Evolutionary conservation across 92 coral and sea anemone species (phyloP).

Genomic region (Parazoanthus swiftii): DNA sequence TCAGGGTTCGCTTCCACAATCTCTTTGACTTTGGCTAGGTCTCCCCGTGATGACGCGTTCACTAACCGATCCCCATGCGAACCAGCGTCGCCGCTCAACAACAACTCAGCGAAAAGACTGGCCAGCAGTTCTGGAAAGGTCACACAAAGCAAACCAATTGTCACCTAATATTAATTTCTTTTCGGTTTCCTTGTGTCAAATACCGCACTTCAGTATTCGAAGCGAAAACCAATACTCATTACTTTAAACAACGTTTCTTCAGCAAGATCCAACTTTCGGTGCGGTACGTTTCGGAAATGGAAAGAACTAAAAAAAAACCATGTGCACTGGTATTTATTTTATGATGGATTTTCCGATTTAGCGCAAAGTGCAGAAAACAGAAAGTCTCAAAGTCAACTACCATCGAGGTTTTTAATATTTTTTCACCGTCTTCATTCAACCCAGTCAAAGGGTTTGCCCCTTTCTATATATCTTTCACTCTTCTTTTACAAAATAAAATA

Average conservation of each 20-base stretch:
- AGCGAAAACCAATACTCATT: not conserved
- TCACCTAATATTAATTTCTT: too few species aligned
- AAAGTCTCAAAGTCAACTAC: too few species aligned
- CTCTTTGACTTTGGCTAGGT: slow-evolving; percentile 64
- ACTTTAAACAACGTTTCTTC: not conserved
- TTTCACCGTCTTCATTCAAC: too few species aligned
- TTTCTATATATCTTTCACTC: too few species aligned
- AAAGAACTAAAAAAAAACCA: not conserved
- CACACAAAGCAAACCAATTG: too few species aligned
- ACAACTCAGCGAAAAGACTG: slow-evolving; percentile 49
- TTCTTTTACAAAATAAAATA: too few species aligned
- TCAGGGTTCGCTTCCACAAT: slow-evolving; percentile 61
- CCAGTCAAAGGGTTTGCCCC: too few species aligned
- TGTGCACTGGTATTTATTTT: not conserved
- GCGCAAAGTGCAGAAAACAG: too few species aligned
- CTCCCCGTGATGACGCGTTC: slow-evolving; percentile 64
- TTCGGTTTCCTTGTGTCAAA: not conserved
- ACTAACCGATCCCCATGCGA: slow-evolving; percentile 57
- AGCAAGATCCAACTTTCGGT: not conserved
- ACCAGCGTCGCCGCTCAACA: slow-evolving; percentile 25
- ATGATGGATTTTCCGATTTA: too few species aligned
- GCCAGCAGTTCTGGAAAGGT: slow-evolving; percentile 38
- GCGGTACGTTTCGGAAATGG: not conserved
- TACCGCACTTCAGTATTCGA: too few species aligned
- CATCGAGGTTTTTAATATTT: too few species aligned